These are phyloP conservation scores for Malachius bipustulatus DNA, from an alignment of 2,888 invertebrate genomes.

Conservation along the genomic window DNA sequence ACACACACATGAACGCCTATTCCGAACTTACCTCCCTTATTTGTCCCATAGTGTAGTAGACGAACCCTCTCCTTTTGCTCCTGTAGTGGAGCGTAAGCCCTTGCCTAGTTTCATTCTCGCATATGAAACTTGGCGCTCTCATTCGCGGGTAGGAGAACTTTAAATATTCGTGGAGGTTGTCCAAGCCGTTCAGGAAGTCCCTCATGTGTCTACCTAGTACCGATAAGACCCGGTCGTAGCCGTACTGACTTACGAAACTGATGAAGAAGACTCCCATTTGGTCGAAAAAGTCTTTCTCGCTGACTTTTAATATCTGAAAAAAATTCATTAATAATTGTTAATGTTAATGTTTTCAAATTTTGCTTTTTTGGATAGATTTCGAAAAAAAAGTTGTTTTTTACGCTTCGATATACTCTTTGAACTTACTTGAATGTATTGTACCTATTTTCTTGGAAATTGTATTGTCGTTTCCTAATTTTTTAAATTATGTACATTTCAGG, in stretches of 20 bases:
- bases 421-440: no score
- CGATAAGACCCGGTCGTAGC: constrained; percentile 82
- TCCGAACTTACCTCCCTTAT: constrained; percentile 67
- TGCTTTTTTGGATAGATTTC: no score
- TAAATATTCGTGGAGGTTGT: constrained; percentile 94
- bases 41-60: constrained; percentile 95
- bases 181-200: constrained; percentile 90
- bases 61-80: constrained; percentile 85
- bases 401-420: no score
- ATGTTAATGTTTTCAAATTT: constrained; percentile 12
- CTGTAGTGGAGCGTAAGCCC: constrained; percentile 89
- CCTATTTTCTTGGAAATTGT: no score
- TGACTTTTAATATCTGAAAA: constrained; percentile 69
- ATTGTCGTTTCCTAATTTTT: no score
- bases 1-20: no score
- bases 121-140: constrained; percentile 92
- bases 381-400: no score
- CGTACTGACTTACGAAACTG: constrained; percentile 86
- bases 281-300: constrained; percentile 83
- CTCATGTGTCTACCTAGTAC: constrained; percentile 88
- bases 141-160: constrained; percentile 89
- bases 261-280: constrained; percentile 92
- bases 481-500: no score
- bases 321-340: no score
- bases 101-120: constrained; percentile 86